phyloP scores from a whole-genome alignment of 2,113 vertebrate species.

The Chaetodon trifascialis region DNA sequence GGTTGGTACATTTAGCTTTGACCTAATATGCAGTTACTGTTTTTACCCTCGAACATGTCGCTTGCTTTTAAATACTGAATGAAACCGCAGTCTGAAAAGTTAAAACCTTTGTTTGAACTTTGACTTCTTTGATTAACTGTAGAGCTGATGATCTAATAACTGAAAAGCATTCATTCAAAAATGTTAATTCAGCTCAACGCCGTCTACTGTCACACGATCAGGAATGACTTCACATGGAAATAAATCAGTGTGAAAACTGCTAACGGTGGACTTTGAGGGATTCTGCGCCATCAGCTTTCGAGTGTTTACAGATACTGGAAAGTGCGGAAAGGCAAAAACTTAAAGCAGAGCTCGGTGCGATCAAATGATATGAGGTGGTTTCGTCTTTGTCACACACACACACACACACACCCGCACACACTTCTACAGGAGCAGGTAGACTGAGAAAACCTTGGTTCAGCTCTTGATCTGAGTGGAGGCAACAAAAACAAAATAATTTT shows the following conservation, averaged over 20 bases:
- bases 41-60: too few relatives aligned
- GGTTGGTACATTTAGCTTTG: too few relatives aligned
- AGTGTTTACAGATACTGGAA: slow-evolving; percentile 20
- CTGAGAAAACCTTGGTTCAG: slow-evolving; percentile 21
- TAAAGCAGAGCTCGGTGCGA: not conserved
- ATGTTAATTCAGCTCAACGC: not conserved
- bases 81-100: not conserved
- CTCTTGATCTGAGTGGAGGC: slow-evolving; percentile 22
- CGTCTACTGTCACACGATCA: not conserved
- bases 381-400: not conserved
- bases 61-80: too few relatives aligned
- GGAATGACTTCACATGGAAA: not conserved
- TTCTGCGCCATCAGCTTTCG: not conserved
- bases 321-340: slow-evolving; percentile 8
- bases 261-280: not conserved
- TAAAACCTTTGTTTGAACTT: not conserved
- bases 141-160: not conserved
- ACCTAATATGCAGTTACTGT: too few relatives aligned
- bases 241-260: slow-evolving; percentile 6
- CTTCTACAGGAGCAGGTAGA: slow-evolving; percentile 17
- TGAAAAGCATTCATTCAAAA: not conserved
- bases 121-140: not conserved
- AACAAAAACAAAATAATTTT: slow-evolving; percentile 48
- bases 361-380: slow-evolving; percentile 14
- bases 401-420: not conserved